Base-by-base conservation (phyloP, 2,888 invertebrate species). In the Hyposoter dolosus region DNA sequence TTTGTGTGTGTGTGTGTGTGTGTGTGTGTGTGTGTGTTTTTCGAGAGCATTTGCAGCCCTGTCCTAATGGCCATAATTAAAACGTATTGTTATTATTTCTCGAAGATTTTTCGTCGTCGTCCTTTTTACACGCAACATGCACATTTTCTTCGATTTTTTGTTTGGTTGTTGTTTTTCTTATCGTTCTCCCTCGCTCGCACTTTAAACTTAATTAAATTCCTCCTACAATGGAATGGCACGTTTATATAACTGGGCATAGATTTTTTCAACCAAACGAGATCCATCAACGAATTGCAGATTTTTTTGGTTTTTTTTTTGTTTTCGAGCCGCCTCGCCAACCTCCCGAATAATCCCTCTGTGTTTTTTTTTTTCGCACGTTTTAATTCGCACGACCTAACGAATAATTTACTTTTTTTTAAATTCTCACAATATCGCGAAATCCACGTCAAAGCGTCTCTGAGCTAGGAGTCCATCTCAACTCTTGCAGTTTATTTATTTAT, bases 171-270 rank as follows among this genome's bases (percentile, higher is more conserved):
- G 45, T 68, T 47, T 43, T 40, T 56, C 32, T 71, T n/a, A 45
- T 53, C 53, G 28, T 32, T 53, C 53, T 56, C 40, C 23, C 40
- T 43, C 56, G 9, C n/a, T 12, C 32, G 15, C 47, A 63, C 28
- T 65, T 28, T 50, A 28, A 43, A 35, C 53, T 50, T 53, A 28
- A 77, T 65, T 23, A 68, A 66, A 19, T 71, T 79, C 47, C 7
- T 65, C 79, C 74, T 40, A 19, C 53, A 83, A 80, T 60, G 78
- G 80, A 83, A 76, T 80, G 83, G 80, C 80, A 83, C 83, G 83
- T 80, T 56, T 82, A 66, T 78, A 50, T 75, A 78, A 68, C 35
- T 82, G 72, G 82, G 60, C 72, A 72, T 81, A 66, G 19, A 75
- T 68, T 43, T 47, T 40, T 74, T 68, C 77, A 85, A 83, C 72